Evolutionary conservation across 2,888 invertebrate genomes (phyloP), one percentile per base, ranked within the genome.

Genomic region (Xestia sexstrigata): DNA sequence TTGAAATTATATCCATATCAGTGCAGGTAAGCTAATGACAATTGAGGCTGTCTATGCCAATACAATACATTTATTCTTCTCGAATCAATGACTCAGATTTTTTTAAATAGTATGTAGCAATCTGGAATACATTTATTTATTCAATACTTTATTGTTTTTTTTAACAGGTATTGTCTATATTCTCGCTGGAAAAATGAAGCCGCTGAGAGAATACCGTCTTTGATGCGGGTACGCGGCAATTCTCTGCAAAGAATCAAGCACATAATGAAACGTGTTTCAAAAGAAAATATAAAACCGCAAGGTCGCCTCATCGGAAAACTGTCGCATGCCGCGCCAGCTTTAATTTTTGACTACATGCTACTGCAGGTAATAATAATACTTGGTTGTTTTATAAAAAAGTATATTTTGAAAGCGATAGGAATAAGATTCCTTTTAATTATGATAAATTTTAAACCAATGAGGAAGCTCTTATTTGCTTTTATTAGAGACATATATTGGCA

Each of bases 261-360:
- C 86, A 98, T 99, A 58, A 99, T 99, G 99, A 99, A 99, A 96
- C 98, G 98, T 83, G 99, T 99, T 58, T 99, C 99, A 89, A 99
- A 99, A 93, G 99, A 99, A 94, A 99, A 99, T 91, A 99, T 99
- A 11, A 99, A 99, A 94, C 99, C 99, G 2, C 98, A 99, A 81
- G 99, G 99, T 0, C 97, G 99, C 79, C 98, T 98, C 69, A 98
- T 99, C 84, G 99, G 99, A 23, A 99, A 99, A 96, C 97, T 99
- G 52, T 99, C 99, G 45, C 99, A 99, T 93, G 99, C 99, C 70
- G 99, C 99, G 65, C 99, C 99, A 0, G 98, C 99, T 15, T 98
- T 99, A 90, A 97, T 99, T 11, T 99, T 99, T 93, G 99, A 99
- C 95, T 99, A 99, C 94, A 99, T 99, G 97, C 97, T 97, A 20